Evolutionary conservation across 2,113 vertebrate species (phyloP).

Genomic region (Mesocricetus auratus): DNA sequence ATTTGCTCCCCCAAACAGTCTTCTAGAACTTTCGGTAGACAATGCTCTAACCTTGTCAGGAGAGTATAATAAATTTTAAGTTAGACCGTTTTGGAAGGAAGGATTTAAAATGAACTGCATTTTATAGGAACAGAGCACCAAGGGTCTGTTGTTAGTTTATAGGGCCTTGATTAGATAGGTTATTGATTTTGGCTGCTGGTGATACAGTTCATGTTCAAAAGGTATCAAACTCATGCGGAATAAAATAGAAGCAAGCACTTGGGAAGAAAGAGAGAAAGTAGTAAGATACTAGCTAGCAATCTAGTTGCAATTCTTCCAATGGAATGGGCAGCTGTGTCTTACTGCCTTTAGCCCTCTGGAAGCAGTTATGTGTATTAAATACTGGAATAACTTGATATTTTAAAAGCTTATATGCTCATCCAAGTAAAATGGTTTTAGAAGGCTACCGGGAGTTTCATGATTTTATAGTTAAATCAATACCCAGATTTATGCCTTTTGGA

Average conservation of each 20-base stretch:
- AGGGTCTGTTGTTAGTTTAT: slow-evolving; percentile 86
- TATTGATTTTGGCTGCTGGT: slow-evolving; percentile 89
- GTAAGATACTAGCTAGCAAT: slow-evolving; percentile 77
- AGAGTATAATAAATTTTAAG: slow-evolving; percentile 78
- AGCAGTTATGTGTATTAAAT: slow-evolving; percentile 90
- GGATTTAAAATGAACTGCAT: slow-evolving; percentile 80
- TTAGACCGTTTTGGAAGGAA: slow-evolving; percentile 81
- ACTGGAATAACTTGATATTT: slow-evolving; percentile 90
- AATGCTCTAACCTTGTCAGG: slow-evolving; percentile 77
- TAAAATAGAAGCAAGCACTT: slow-evolving; percentile 87
- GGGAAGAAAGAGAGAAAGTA: slow-evolving; percentile 76
- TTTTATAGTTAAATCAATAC: slow-evolving; percentile 89
- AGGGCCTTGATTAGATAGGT: slow-evolving; percentile 89
- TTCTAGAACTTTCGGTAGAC: slow-evolving; percentile 70
- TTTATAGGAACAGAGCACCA: slow-evolving; percentile 85
- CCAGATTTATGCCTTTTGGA: slow-evolving; percentile 89
- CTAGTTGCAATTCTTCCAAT: slow-evolving; percentile 78
- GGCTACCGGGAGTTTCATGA: slow-evolving; percentile 89
- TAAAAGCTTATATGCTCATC: slow-evolving; percentile 89
- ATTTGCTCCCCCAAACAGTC: slow-evolving; percentile 76
- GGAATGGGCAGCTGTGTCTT: slow-evolving; percentile 86
- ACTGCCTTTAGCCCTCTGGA: slow-evolving; percentile 87
- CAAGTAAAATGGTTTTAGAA: slow-evolving; percentile 90
- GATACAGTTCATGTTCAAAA: slow-evolving; percentile 84
- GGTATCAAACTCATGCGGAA: slow-evolving; percentile 86